Evolutionary conservation across 2,113 vertebrate species (phyloP), one percentile per base, ranked within the genome.

Genomic region (Entomyzon cyanotis): DNA sequence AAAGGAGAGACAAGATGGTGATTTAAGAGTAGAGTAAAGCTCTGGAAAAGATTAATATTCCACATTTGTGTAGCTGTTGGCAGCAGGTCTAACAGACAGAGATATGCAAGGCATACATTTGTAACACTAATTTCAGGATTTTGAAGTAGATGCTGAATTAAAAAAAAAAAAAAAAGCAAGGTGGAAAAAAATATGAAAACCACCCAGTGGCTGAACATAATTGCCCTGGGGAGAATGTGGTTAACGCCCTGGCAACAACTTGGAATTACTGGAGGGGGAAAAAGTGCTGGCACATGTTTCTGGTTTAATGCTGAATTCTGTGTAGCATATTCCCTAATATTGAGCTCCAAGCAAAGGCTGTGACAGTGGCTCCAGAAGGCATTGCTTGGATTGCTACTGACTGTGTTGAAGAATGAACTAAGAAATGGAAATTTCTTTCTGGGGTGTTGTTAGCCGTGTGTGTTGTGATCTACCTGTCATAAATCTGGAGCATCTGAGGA

Each of bases 151-250:
- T 37, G 49, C 35, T 90, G 63, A 35, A 47, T 67, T 50, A 35
- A 16, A 37, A 47, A 53, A 37, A n/a, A 60, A 41, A 37, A 37
- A 55, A 41, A 14, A 9, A 55, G n/a, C 19, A 10, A 7, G 20
- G 14, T 44, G 76, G 39, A 12, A 56, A 64, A 50, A 47, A 77
- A 80, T 2, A 55, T 75, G 37, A 75, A 86, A 93, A 70, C 70
- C 63, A 35, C 83, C 6, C 58, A 79, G 75, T 78, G 63, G 82
- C 91, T 92, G 70, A 82, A 47, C 14, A 14, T 50, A 46, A 67
- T 85, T 76, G 44, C 91, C 78, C 62, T 84, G 58, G 79, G 67
- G 91, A 90, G 47, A 71, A 42, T 80, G 82, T 91, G 93, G 84
- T 93, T 94, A 89, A 94, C 1, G 0, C 56, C 39, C 52, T 91